phyloP scores from a whole-genome alignment of 2,888 invertebrate species.

The Noctua fimbriata region DNA sequence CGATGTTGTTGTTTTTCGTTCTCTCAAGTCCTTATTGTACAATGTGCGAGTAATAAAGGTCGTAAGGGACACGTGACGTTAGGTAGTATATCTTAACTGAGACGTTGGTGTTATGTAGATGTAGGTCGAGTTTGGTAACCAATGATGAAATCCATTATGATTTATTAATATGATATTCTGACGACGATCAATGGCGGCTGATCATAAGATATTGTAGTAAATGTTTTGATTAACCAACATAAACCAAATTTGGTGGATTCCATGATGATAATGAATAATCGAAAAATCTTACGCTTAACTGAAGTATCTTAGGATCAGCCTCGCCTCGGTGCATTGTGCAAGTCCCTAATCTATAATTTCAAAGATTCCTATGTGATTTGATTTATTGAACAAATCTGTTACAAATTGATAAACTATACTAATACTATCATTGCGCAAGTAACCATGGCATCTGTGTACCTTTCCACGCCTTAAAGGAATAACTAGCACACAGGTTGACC shows the following conservation, averaged over 20 bases:
- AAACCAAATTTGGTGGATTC: neutral
- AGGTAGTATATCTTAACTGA: conserved; percentile 18
- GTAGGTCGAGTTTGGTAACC: conserved; percentile 29
- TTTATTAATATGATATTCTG: conserved; percentile 23
- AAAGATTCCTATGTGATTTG: conserved; percentile 24
- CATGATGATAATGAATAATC: neutral
- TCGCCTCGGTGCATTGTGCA: neutral
- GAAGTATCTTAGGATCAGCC: conserved; percentile 4
- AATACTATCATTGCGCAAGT: neutral
- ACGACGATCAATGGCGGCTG: neutral
- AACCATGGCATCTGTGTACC: neutral
- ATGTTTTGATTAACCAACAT: neutral
- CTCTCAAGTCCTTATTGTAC: neutral
- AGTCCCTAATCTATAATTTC: conserved; percentile 1
- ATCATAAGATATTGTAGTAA: conserved; percentile 31
- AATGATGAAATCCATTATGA: conserved; percentile 18
- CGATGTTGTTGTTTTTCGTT: neutral
- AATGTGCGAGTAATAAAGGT: neutral
- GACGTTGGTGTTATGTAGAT: conserved; percentile 13
- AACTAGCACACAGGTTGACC: neutral
- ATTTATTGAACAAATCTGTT: neutral
- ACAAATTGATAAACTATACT: neutral
- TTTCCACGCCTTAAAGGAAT: neutral
- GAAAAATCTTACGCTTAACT: conserved; percentile 8
- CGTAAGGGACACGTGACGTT: conserved; percentile 14